Base-by-base conservation (phyloP, 2,113 vertebrate genomes). In the Labrus mixtus region DNA sequence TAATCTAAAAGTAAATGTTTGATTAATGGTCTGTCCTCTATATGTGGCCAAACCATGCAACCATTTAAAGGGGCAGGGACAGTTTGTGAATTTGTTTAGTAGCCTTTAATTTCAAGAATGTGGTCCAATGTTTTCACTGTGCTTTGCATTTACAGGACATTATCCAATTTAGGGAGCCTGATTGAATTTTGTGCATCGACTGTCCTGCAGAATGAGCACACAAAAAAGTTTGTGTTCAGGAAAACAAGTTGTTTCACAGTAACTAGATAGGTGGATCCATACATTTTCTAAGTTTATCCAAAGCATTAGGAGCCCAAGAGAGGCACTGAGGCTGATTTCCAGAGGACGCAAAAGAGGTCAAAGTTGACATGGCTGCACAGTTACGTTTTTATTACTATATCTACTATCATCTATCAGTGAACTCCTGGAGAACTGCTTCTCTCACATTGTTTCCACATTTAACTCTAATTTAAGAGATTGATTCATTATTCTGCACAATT, bases 51-150 rank as follows among this genome's bases (percentile, higher is more conserved):
- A 22, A 17, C 16, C n/a, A 7, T 56, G 22, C 5, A 1, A 62
- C 45, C 20, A 51, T 73, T 33, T 46, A 10, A 41, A 37, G 46
- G 46, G 17, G 50, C 54, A 69, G 68, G 17, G 67, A 63, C 39
- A 22, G 58, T 29, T 25, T 22, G 19, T 65, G 37, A 46, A 58
- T 46, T 43, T 61, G 56, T 66, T 71, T 66, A 45, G 51, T 10
- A 16, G 57, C 41, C 55, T 73, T 55, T 80, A 80, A 82, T 78
- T 84, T 62, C 50, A 66, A n/a, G 66, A 84, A 72, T 67, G 69
- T 17, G 58, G 69, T 72, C 51, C 68, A 33, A 76, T 45, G 37
- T 39, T 81, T 68, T 67, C 46, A 66, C 53, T 4, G 2, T 51
- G 23, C 53, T 4, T 3, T 71, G 43, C 61, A 83, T 76, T 84